Percentiles rank a stretch among this genome's conserved stretches.
These are phyloP conservation scores for Sarcophaga bullata DNA, from an alignment of 1,140 invertebrate species.

Conservation along the genomic window DNA sequence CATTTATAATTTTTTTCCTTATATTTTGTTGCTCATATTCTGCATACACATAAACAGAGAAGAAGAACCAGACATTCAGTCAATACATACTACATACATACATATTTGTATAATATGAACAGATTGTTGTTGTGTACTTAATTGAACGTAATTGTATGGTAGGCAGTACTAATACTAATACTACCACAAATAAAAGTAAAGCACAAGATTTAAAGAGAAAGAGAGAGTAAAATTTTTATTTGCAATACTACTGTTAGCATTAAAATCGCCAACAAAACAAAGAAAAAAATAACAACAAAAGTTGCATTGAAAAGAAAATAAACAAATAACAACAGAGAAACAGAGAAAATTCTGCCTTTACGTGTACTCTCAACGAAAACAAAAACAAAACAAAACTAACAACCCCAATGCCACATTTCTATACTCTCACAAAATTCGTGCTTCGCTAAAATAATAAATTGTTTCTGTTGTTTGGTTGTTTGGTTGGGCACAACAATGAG, in stretches of 20 bases:
- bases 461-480: background rate
- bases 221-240: too few species aligned
- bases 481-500: background rate
- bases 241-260: too few species aligned
- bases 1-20: too few species aligned
- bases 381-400: background rate
- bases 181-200: background rate
- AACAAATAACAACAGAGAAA: too few species aligned
- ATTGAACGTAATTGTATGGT: background rate
- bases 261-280: too few species aligned
- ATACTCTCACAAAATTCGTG: background rate
- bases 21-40: too few species aligned
- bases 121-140: background rate
- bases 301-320: too few species aligned
- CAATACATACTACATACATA: background rate
- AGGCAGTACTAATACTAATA: background rate
- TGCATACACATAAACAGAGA: background rate
- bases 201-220: too few species aligned
- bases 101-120: background rate
- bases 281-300: too few species aligned
- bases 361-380: background rate
- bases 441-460: too few species aligned
- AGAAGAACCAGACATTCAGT: conserved; percentile 13
- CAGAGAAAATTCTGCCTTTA: background rate
- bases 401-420: conserved; percentile 16